Conservation (phyloP, 2,888 invertebrate genomes). For the Theretra japonica region DNA sequence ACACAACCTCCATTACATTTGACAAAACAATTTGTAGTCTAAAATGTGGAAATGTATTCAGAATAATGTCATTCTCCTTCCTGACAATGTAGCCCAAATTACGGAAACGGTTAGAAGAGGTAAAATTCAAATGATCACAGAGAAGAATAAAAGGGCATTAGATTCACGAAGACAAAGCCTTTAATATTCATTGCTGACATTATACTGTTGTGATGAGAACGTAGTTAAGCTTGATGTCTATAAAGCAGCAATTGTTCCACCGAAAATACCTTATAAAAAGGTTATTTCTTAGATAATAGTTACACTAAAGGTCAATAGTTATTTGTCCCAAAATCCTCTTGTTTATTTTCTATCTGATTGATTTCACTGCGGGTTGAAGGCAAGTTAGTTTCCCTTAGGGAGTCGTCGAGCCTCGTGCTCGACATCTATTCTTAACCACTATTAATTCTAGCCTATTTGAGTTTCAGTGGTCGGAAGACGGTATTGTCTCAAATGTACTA, state of each 20-base stretch:
- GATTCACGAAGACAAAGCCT: background rate
- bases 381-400: too few species aligned
- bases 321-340: too few species aligned
- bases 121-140: background rate
- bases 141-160: slow-evolving; percentile 1
- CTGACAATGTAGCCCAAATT: background rate
- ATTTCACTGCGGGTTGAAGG: too few species aligned
- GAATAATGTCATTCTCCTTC: background rate
- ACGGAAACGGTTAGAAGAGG: background rate
- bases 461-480: too few species aligned
- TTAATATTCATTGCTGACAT: slow-evolving; percentile 6
- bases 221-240: background rate
- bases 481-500: too few species aligned
- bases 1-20: too few species aligned
- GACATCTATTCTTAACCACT: too few species aligned
- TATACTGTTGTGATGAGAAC: background rate
- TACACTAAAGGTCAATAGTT: too few species aligned
- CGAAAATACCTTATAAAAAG: background rate
- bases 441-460: too few species aligned
- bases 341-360: too few species aligned
- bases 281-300: background rate
- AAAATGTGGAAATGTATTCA: background rate
- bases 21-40: background rate
- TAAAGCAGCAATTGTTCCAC: background rate
- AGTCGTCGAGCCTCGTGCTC: too few species aligned